Conservation (phyloP, 2,113 vertebrate genomes). For the Chrysemys picta region DNA sequence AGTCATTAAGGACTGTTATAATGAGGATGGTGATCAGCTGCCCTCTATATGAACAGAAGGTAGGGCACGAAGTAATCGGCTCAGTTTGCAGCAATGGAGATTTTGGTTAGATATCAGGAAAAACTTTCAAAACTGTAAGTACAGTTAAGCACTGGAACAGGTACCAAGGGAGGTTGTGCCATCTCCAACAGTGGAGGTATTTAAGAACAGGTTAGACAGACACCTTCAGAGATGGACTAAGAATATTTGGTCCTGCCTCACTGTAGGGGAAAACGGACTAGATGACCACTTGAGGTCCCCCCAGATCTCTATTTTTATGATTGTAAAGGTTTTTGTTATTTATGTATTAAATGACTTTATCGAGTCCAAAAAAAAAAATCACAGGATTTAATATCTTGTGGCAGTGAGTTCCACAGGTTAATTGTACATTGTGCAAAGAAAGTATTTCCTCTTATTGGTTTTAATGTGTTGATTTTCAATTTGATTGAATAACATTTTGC, state of each 20-base stretch:
- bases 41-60: too few relatives aligned
- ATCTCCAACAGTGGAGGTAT: too few relatives aligned
- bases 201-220: too few relatives aligned
- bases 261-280: neutral
- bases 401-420: accelerated
- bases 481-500: neutral
- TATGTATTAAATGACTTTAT: neutral
- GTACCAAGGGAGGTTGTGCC: too few relatives aligned
- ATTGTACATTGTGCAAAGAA: accelerated
- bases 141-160: too few relatives aligned
- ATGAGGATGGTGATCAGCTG: too few relatives aligned
- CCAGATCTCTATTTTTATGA: neutral
- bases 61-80: too few relatives aligned
- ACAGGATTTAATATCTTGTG: neutral
- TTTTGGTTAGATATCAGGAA: too few relatives aligned
- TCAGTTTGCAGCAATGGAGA: too few relatives aligned
- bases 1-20: too few relatives aligned
- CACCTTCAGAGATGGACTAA: too few relatives aligned
- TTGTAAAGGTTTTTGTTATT: neutral
- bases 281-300: neutral
- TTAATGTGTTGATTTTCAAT: neutral
- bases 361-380: neutral
- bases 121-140: too few relatives aligned
- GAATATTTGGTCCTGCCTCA: neutral
- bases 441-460: neutral